These are phyloP conservation scores for Heterotis niloticus DNA, from an alignment of 2,113 vertebrate species.

Conservation along the genomic window DNA sequence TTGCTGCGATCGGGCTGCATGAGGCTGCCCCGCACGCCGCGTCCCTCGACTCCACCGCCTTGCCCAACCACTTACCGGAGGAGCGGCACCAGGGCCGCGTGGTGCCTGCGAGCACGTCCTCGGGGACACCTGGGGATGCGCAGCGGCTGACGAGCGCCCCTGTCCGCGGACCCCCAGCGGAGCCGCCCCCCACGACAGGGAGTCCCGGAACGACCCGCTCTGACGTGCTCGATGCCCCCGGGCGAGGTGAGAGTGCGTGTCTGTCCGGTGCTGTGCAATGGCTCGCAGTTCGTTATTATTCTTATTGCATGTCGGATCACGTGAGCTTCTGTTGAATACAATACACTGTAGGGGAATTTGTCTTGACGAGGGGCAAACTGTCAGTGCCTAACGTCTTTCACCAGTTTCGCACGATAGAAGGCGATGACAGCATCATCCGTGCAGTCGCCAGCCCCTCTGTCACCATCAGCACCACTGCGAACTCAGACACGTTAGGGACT, in stretches of 20 bases:
- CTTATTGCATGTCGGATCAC: no score
- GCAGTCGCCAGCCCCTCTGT: no score
- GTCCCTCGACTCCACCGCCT: constrained; percentile 34
- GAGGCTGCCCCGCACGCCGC: constrained; percentile 51
- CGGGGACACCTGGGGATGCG: constrained; percentile 21
- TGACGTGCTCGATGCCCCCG: constrained; percentile 41
- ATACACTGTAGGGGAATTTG: no score
- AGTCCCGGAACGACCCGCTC: constrained; percentile 42
- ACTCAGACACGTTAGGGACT: not conserved
- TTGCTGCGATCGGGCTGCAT: constrained; percentile 53
- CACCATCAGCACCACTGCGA: not conserved
- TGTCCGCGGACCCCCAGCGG: not conserved
- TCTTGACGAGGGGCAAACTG: no score
- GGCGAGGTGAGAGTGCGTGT: constrained; percentile 71
- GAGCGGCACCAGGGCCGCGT: constrained; percentile 34
- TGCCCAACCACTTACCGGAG: constrained; percentile 42
- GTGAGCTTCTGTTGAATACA: no score
- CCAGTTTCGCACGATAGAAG: no score
- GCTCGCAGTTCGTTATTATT: no score
- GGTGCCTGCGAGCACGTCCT: constrained; percentile 38
- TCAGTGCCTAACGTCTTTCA: no score
- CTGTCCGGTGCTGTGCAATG: no score
- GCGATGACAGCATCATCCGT: no score
- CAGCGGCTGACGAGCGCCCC: constrained; percentile 18
- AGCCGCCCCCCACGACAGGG: constrained; percentile 16